These are phyloP conservation scores for Plodia interpunctella DNA, from an alignment of 1,140 invertebrate genomes.

Conservation along the genomic window DNA sequence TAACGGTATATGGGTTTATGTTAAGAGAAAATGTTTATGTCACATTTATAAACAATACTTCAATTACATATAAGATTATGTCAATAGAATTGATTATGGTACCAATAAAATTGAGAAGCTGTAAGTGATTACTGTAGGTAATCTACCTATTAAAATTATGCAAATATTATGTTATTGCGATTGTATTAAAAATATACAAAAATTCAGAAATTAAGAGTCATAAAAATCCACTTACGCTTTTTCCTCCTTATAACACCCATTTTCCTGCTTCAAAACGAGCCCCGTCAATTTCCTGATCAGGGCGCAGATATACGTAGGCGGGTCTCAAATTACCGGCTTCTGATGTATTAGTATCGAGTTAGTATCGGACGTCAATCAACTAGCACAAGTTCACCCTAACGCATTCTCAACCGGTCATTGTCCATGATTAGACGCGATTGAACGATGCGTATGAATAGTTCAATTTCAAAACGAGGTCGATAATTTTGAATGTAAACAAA, in stretches of 20 bases:
- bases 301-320: constrained; percentile 29
- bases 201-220: neutral
- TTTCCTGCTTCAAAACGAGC: constrained; percentile 36
- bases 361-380: constrained; percentile 51
- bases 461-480: constrained; percentile 9
- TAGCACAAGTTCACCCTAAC: constrained; percentile 40
- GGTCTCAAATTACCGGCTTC: constrained; percentile 29
- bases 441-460: constrained; percentile 3
- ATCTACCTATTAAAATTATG: too few relatives aligned
- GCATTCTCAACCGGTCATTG: constrained; percentile 58
- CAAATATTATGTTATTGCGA: too few relatives aligned
- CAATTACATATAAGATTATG: too few relatives aligned
- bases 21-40: too few relatives aligned
- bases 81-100: too few relatives aligned
- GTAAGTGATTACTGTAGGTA: too few relatives aligned
- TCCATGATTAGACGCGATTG: constrained; percentile 28
- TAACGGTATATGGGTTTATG: too few relatives aligned
- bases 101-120: too few relatives aligned
- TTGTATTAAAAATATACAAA: too few relatives aligned
- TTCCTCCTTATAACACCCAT: constrained; percentile 70
- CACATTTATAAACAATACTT: too few relatives aligned
- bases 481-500: constrained; percentile 26
- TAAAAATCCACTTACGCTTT: constrained; percentile 63
- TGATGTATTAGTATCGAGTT: constrained; percentile 26
- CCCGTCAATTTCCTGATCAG: constrained; percentile 35